Evolutionary conservation across 2,888 invertebrate species (phyloP).

Genomic region (Seira sanloemensis): DNA sequence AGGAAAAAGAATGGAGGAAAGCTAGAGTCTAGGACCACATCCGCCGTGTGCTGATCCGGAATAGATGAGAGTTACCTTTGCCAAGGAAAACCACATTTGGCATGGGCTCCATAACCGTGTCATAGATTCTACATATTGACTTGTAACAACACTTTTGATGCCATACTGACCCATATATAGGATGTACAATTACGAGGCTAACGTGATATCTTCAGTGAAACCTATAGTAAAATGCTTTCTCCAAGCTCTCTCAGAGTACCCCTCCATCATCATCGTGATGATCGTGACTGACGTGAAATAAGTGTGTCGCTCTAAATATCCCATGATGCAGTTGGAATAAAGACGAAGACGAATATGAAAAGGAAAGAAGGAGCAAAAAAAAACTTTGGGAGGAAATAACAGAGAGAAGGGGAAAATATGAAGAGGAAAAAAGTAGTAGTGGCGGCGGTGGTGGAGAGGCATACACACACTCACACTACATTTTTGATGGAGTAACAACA

Average conservation of each 20-base stretch:
- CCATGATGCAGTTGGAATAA: not conserved
- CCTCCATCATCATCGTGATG: not conserved
- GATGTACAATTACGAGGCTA: not conserved
- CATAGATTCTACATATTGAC: no score
- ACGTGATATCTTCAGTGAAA: not conserved
- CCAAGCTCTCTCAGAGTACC: not conserved
- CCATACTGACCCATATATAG: not conserved
- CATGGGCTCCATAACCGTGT: no score
- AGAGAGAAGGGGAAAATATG: constrained; percentile 15
- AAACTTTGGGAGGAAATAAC: no score
- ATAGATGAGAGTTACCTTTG: no score
- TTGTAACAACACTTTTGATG: no score
- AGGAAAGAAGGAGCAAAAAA: constrained; percentile 19
- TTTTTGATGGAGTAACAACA: constrained; percentile 2
- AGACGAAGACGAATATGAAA: constrained; percentile 15
- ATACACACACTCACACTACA: not conserved
- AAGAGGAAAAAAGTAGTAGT: not conserved
- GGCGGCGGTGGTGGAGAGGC: not conserved
- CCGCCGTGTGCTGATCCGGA: no score
- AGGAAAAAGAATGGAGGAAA: no score
- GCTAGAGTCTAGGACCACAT: no score
- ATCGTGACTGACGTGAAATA: constrained; percentile 36
- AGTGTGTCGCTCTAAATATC: constrained; percentile 23
- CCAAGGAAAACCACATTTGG: no score
- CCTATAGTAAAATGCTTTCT: not conserved